Evolutionary conservation across 2,797 vertebrate species (phyloP), one percentile per base, ranked within the genome.

Genomic region (Apogon hyalosoma): DNA sequence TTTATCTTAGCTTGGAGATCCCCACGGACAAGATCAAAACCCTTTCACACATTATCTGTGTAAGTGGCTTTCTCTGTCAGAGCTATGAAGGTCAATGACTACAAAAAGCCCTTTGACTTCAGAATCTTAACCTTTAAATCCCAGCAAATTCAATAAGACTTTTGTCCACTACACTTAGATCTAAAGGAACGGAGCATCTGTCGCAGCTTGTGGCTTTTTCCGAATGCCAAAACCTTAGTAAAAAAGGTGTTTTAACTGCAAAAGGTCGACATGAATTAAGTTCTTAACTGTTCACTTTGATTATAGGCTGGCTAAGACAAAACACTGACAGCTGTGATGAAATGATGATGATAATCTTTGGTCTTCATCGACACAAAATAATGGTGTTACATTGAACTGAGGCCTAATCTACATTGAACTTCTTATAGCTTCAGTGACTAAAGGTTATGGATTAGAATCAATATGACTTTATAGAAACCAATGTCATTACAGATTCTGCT

Each of bases 81-180:
- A 71, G 49, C 74, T 39, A 16, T 77, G 75, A 87, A 84, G 83
- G 84, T 84, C 81, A 64, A 31, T 1, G 28, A 28, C 74, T 36
- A 12, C 51, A 52, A 69, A 73, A 65, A 70, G 70, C 53, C 53
- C 48, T 64, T 65, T 82, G 72, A 79, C 79, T 75, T 73, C 13
- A 65, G 40, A 72, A 62, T 57, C 74, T 58, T 1, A 18, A 38
- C 43, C 57, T 55, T 63, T 38, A 40, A 64, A 31, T 15, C 49
- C 36, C 3, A 33, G 40, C 47, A 52, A 49, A 49, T 47, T 36
- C 42, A 43, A 36, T 3, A 12, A 36, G 33, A 36, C 33, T 36
- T 36, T 36, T 36, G 33, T 36, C 33, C 33, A 36, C 33, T 8
- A 36, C 9, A 10, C 9, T 10, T 8, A 9, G 7, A 36, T 36